Conservation (phyloP, 2,888 invertebrate genomes). For the Osmoderma eremita region DNA sequence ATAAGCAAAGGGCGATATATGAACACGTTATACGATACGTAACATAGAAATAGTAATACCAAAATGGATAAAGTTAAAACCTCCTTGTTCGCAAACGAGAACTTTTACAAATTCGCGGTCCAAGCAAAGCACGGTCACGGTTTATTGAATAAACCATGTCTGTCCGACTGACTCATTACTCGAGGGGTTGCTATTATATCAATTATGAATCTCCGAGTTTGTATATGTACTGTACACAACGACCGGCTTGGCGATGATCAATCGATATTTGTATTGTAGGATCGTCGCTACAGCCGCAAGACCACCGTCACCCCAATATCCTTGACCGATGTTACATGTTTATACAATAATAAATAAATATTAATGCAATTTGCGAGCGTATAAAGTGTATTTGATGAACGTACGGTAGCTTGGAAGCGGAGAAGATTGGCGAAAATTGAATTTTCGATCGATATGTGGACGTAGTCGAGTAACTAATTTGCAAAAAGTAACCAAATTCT, state of each 20-base stretch:
- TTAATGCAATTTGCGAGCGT: background rate
- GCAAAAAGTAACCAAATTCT: no score
- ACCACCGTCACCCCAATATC: background rate
- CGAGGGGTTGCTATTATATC: constrained; percentile 60
- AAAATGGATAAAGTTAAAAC: constrained; percentile 55
- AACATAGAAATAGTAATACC: constrained; percentile 41
- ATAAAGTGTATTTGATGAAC: background rate
- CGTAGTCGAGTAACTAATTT: no score
- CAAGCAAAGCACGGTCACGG: constrained; percentile 40
- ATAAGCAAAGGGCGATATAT: no score
- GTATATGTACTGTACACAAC: constrained; percentile 5
- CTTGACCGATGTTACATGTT: background rate
- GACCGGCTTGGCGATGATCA: constrained; percentile 15
- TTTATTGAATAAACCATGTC: constrained; percentile 45
- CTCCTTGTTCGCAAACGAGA: constrained; percentile 51
- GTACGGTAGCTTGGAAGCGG: background rate
- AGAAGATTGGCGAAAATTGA: background rate
- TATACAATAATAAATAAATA: constrained; percentile 4
- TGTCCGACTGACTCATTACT: constrained; percentile 61
- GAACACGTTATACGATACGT: constrained; percentile 50
- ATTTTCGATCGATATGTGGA: no score
- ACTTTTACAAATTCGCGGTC: constrained; percentile 54
- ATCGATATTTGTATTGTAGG: constrained; percentile 36
- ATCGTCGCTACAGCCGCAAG: background rate
- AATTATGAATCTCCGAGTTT: constrained; percentile 57